phyloP scores from a whole-genome alignment of 2,797 vertebrate species.

The Gorsachius magnificus region DNA sequence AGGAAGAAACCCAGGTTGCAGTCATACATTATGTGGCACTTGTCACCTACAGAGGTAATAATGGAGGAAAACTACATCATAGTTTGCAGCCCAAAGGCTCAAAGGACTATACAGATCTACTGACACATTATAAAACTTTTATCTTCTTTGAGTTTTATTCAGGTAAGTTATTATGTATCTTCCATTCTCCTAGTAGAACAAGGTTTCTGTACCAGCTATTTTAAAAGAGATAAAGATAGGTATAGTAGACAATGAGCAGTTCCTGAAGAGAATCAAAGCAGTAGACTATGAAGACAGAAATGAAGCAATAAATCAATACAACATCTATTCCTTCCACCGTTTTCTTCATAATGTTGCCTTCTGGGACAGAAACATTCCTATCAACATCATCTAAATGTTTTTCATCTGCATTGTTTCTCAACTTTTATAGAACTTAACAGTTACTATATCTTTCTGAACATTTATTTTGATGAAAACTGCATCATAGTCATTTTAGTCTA shows the following conservation, averaged over 20 bases:
- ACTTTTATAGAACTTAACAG: constrained; percentile 8
- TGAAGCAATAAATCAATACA: background rate
- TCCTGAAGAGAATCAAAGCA: background rate
- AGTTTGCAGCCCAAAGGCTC: background rate
- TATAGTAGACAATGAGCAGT: background rate
- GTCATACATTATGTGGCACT: background rate
- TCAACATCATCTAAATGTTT: background rate
- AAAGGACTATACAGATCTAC: background rate
- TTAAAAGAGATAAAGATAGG: background rate
- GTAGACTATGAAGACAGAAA: background rate
- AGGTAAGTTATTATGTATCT: background rate
- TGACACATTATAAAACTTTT: background rate
- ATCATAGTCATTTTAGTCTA: constrained; percentile 47
- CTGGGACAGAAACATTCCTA: background rate
- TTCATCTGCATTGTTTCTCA: constrained; percentile 20
- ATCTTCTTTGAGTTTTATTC: background rate
- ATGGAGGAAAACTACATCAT: background rate
- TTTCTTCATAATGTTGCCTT: background rate
- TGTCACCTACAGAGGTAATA: background rate
- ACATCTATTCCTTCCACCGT: background rate
- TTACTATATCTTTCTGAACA: constrained; percentile 14
- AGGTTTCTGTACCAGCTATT: background rate
- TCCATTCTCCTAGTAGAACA: background rate
- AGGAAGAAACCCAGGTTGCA: background rate
- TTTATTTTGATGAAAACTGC: constrained; percentile 62